These are phyloP conservation scores for Orthonevra nobilis DNA, from an alignment of 2,888 invertebrate genomes.

Conservation along the genomic window DNA sequence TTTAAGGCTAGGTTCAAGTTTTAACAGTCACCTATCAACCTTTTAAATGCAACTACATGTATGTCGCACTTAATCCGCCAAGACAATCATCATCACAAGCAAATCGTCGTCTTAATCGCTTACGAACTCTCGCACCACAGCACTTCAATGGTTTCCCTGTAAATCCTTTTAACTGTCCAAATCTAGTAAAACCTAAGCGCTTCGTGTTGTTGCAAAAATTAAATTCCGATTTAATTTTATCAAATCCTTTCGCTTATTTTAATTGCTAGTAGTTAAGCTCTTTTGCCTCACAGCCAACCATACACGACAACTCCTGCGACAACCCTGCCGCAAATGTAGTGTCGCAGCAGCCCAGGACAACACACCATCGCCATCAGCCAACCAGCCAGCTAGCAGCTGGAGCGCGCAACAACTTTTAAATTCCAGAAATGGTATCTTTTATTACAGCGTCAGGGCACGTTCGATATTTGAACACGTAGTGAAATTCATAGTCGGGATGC, in stretches of 20 bases:
- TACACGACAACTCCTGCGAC: background rate
- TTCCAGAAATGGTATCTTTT: slow-evolving; percentile 61
- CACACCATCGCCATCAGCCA: background rate
- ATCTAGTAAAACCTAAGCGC: slow-evolving; percentile 34
- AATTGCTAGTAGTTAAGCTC: slow-evolving; percentile 59
- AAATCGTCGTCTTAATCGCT: background rate
- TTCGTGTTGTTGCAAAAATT: slow-evolving; percentile 22
- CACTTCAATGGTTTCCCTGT: background rate
- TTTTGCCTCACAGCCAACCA: background rate
- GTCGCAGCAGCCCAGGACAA: background rate
- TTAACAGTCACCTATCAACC: no score
- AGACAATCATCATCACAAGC: background rate
- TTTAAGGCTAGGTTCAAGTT: no score
- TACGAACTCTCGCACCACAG: background rate
- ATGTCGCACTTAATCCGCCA: no score
- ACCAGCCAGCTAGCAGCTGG: no score
- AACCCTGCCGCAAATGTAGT: slow-evolving; percentile 4
- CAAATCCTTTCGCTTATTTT: slow-evolving; percentile 51
- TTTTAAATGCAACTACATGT: no score
- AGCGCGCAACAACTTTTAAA: slow-evolving; percentile 60
- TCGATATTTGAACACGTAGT: slow-evolving; percentile 69
- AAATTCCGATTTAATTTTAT: slow-evolving; percentile 57
- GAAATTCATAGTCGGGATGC: slow-evolving; percentile 69
- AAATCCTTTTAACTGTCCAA: slow-evolving; percentile 18
- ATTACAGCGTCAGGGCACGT: slow-evolving; percentile 63